Evolutionary conservation across 2,888 invertebrate species (phyloP), one percentile per base, ranked within the genome.

Genomic region (Gari tellinella): DNA sequence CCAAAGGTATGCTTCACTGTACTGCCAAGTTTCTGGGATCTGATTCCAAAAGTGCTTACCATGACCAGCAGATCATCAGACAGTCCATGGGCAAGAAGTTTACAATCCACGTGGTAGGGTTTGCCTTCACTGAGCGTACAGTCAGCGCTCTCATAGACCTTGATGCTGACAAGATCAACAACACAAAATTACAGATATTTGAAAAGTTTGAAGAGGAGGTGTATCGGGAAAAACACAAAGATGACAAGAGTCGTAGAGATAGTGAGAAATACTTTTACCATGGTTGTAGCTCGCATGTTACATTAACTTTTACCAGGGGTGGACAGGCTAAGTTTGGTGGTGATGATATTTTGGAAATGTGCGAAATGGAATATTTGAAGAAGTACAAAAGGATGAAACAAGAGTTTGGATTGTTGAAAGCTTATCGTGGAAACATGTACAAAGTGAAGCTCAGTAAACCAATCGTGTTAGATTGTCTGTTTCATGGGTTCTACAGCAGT

Each of bases 81-180:
- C 60, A 77, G 12, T 69, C 88, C 15, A 76, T 83, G 52, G 90
- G 90, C 12, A 80, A 80, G 62, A 78, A 69, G n/a, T 87, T 82
- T 61, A 43, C 61, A 1, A 60, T 91, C 5, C 49, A 67, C 2
- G 74, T 92, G 14, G 81, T 87, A 12, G 90, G 89, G n/a, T 83
- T 91, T 60, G 81, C 88, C 5, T 79, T 90, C 17, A 90, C 91
- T 1, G 84, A 87, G 4, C 80, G 83, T 56, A 90, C 91, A 10
- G 80, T 91, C 19, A 88, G 90, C 41, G 90, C 90, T 31, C 76
- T 90, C 57, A 87, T 92, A 4, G 82, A 84, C 61, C 83, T 92
- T 31, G 10, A 31, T 7, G 4, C 31, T 7, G 10, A 7, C 5
- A 31, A 5, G 79, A 74, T 19, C 25, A 60, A 0, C 69, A 83